These are phyloP conservation scores for Ispidina picta DNA, from an alignment of 2,797 vertebrate species.

Conservation along the genomic window DNA sequence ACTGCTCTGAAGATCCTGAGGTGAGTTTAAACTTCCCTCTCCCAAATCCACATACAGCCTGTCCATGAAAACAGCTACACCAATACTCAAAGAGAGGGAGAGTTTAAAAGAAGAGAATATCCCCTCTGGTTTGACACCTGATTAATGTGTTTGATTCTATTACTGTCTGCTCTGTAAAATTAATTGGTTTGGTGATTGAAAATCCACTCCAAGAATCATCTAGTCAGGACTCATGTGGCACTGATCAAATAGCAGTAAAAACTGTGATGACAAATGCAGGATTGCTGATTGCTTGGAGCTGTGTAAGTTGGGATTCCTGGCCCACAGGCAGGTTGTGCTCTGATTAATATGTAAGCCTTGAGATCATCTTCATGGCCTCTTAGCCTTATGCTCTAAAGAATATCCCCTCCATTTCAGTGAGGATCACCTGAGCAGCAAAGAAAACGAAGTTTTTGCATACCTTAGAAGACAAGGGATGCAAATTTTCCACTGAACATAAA, in stretches of 20 bases:
- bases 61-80: background rate
- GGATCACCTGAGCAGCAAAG: background rate
- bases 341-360: slow-evolving; percentile 29
- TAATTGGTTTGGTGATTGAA: slow-evolving; percentile 67
- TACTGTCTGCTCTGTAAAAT: slow-evolving; percentile 23
- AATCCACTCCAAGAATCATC: slow-evolving; percentile 50
- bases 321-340: slow-evolving; percentile 38
- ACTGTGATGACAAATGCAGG: slow-evolving; percentile 70
- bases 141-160: slow-evolving; percentile 9
- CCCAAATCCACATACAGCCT: background rate
- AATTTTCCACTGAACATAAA: background rate
- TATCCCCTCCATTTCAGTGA: background rate
- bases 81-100: background rate
- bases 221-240: slow-evolving; percentile 49
- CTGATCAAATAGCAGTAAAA: slow-evolving; percentile 71
- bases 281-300: slow-evolving; percentile 64
- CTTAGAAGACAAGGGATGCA: background rate
- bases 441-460: background rate
- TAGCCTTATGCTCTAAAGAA: background rate
- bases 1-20: slow-evolving; percentile 87
- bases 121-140: background rate
- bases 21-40: slow-evolving; percentile 79
- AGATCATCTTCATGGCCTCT: background rate
- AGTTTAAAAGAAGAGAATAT: background rate
- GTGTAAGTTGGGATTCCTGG: slow-evolving; percentile 49